Evolutionary conservation across 2,888 invertebrate genomes (phyloP), one percentile per base, ranked within the genome.

Genomic region (Noctua pronuba): DNA sequence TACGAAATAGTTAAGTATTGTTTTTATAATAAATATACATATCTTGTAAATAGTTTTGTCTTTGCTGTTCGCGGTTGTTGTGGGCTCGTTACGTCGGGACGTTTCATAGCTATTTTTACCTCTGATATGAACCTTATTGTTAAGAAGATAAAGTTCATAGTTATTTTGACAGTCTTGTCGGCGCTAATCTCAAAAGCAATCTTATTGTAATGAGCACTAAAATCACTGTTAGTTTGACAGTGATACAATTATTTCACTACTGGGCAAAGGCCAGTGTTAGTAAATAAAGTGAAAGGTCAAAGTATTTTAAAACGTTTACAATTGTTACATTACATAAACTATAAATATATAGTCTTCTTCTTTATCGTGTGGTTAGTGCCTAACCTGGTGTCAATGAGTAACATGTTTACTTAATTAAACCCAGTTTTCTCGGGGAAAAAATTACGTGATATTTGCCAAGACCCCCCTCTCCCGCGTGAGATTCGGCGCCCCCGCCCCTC

Each of bases 21-120:
- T 84, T 84, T 88, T 89, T 88, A 83, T 85, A 83, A 84, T 85
- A 88, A 87, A 86, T 85, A 91, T 90, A 93, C 93, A 93, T 93
- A 93, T 93, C 93, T 88, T 93, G 93, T 93, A 92, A 86, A 93
- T 93, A 93, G 73, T 88, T 83, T 79, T 83, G 83, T 81, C 79
- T 78, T 88, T 83, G 86, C 82, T 83, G 84, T 84, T 77, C 73
- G 85, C 73, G 79, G 66, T 77, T 73, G 67, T 66, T 83, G 71
- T 71, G 46, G 78, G 49, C 55, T 35, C 58, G 35, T 35, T 46
- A 64, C 65, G 73, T 66, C 69, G 76, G 41, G 60, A 21, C 21
- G 21, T 62, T 35, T 10, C 62, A 35, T 11, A 35, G 35, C 21
- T 62, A 21, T 60, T 31, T 49, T 62, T 10, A 62, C 60, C 21